Base-by-base conservation (phyloP, 2,113 vertebrate species). In the Gadus chalcogrammus region DNA sequence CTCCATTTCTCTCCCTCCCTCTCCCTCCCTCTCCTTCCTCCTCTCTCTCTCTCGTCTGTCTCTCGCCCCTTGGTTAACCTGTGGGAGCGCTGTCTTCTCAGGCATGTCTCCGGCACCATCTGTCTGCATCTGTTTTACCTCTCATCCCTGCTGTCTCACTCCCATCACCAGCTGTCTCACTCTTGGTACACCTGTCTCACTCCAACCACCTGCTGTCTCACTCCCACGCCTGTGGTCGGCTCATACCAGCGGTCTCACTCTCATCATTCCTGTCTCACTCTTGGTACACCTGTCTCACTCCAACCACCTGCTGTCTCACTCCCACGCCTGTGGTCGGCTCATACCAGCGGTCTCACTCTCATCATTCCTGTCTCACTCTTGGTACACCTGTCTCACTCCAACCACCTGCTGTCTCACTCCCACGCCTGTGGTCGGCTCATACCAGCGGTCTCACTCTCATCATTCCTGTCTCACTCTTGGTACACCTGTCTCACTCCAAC, bases 271-370 rank as follows among this genome's bases (percentile, higher is more conserved):
- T 69, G 75, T 48, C 13, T 72, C 66, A 28, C 15, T 53, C 7
- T 53, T 24, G 53, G 3, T 18, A n/a, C 18, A 7, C 48, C 65
- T 22, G 38, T 53, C 18, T 66, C 5, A 69, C 70, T 42, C 28
- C 55, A 15, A 13, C 27, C 65, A 11, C 2, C 28, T 27, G 16
- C 22, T 67, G 48, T 20, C 9, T 16, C 31, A 15, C 18, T 18
- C 18, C 18, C n/a, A 38, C 15, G 31, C 31, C 60, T 13, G 15
- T 1, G 73, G 68, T 67, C 56, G 67, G 42, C 35, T 65, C 2
- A 65, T 72, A 71, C 64, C 17, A 69, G 59, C 66, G 65, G 48
- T 69, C 75, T 68, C 31, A 83, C 74, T 74, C 76, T 75, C 15
- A 63, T 69, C 75, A 63, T 74, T 53, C n/a, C 69, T 69, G 75